Percentiles rank a stretch among this genome's conserved stretches.
Evolutionary conservation across 1,140 invertebrate genomes (phyloP).

Genomic region (Drosophila sucinea): DNA sequence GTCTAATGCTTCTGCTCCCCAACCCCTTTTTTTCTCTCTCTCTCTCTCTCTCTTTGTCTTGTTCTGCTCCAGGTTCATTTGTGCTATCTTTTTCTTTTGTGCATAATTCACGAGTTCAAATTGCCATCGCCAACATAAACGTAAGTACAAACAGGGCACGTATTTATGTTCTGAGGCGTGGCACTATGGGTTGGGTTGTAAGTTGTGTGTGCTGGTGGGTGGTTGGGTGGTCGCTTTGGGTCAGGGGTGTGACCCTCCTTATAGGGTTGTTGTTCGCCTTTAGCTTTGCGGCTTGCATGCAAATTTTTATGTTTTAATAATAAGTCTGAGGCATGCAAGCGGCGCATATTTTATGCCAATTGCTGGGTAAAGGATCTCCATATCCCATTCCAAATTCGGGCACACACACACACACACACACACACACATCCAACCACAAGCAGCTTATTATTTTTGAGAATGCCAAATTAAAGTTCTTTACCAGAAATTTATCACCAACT

Average conservation of each 20-base stretch:
- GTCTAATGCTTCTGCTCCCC: constrained; percentile 15
- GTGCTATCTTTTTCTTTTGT: constrained; percentile 48
- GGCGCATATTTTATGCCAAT: constrained; percentile 77
- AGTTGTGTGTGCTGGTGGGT: not conserved
- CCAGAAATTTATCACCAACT: not conserved
- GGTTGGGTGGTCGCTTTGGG: constrained; percentile 8
- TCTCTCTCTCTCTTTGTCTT: not conserved
- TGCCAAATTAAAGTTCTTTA: not conserved
- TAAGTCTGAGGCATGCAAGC: constrained; percentile 77
- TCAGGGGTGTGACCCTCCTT: not conserved
- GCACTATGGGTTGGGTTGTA: constrained; percentile 4
- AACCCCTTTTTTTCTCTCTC: constrained; percentile 11
- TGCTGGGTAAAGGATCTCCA: constrained; percentile 28
- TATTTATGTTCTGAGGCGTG: constrained; percentile 46
- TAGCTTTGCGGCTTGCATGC: constrained; percentile 69
- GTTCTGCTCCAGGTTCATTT: constrained; percentile 6
- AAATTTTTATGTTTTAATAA: constrained; percentile 81
- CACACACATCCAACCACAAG: not conserved
- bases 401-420: too few relatives aligned
- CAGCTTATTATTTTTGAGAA: not conserved
- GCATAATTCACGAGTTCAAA: constrained; percentile 70
- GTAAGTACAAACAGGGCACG: constrained; percentile 50
- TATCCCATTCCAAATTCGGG: not conserved
- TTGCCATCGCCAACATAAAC: constrained; percentile 59
- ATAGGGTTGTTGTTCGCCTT: constrained; percentile 40